phyloP scores from a whole-genome alignment of 2,888 invertebrate species.

The Polylopha cassiicola region DNA sequence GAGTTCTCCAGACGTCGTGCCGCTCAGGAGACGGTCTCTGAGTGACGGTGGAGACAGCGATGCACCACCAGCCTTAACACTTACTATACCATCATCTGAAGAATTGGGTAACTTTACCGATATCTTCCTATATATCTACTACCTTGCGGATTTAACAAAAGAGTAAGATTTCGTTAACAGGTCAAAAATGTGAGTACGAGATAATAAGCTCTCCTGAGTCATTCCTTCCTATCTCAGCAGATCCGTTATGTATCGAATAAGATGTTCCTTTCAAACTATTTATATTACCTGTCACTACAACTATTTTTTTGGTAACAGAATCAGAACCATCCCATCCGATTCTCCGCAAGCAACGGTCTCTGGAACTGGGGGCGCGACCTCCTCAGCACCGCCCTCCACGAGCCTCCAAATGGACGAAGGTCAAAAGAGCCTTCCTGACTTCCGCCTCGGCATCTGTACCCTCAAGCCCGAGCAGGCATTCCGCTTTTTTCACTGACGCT shows the following conservation, averaged over 20 bases:
- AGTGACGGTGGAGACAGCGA: constrained; percentile 71
- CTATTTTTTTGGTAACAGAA: constrained; percentile 44
- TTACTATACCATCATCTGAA: constrained; percentile 79
- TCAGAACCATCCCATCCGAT: constrained; percentile 64
- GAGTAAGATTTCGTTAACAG: no score
- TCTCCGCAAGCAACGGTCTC: constrained; percentile 68
- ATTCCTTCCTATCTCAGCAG: no score
- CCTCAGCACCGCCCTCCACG: constrained; percentile 73
- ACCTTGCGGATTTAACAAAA: no score
- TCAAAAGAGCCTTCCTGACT: constrained; percentile 83
- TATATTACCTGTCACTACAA: constrained; percentile 2
- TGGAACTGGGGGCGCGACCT: constrained; percentile 65
- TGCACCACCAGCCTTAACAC: constrained; percentile 71
- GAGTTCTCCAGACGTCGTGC: constrained; percentile 60
- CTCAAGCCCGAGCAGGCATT: constrained; percentile 81
- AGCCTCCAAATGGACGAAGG: constrained; percentile 84
- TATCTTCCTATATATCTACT: background rate
- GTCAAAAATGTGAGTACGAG: no score
- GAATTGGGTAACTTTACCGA: constrained; percentile 59
- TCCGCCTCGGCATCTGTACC: constrained; percentile 80
- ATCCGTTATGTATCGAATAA: no score
- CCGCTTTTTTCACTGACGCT: constrained; percentile 81
- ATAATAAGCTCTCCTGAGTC: no score
- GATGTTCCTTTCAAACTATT: background rate
- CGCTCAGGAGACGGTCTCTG: constrained; percentile 57